Conservation (phyloP, 2,113 vertebrate species). For the Acanthisitta chloris region DNA sequence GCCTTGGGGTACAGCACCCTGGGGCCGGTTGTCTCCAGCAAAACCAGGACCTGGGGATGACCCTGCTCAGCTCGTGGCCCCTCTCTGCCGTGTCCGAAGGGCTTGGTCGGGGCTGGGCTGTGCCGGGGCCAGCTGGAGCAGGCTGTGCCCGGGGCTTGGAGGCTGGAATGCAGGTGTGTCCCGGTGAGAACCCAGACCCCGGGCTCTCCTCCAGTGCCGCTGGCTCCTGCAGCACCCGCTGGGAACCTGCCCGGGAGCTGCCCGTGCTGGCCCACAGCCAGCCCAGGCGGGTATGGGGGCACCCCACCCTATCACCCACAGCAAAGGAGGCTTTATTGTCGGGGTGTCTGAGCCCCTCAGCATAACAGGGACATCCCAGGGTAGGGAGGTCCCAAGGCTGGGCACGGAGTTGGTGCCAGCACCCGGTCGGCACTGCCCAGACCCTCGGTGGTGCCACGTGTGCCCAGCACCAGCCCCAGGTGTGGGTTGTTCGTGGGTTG, state of each 20-base stretch:
- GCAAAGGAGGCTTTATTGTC: background rate
- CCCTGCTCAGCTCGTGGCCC: fast-evolving
- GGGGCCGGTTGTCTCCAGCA: too few species aligned
- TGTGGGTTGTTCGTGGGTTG: fast-evolving
- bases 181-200: background rate
- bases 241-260: background rate
- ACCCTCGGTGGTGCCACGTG: background rate
- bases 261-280: background rate
- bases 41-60: background rate
- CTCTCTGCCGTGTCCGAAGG: fast-evolving
- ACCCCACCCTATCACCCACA: background rate
- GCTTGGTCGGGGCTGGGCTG: background rate
- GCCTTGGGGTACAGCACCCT: fast-evolving
- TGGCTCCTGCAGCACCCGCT: background rate
- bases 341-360: fast-evolving
- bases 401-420: too few species aligned
- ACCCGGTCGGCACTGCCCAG: too few species aligned
- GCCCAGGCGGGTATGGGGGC: fast-evolving
- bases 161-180: slow-evolving; percentile 34
- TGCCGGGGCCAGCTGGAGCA: background rate
- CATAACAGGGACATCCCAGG: background rate
- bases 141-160: background rate
- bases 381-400: background rate
- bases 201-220: background rate
- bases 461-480: fast-evolving